Conservation (phyloP, 2,797 vertebrate genomes). For the Podarcis siculus region DNA sequence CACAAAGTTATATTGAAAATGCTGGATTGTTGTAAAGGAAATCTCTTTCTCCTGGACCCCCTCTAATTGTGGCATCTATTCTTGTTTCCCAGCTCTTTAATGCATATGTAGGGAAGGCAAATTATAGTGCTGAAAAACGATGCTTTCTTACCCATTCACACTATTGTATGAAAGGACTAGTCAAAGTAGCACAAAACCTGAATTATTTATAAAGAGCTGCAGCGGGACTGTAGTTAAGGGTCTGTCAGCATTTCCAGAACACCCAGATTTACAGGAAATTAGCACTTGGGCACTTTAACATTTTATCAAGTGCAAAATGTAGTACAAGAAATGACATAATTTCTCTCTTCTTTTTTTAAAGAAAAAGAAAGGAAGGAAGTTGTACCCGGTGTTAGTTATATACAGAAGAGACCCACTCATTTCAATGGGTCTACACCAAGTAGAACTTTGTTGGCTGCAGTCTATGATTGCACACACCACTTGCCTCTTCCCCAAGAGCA, state of each 20-base stretch:
- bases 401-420: too few species aligned
- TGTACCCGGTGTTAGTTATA: too few species aligned
- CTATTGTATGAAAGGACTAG: constrained; percentile 11
- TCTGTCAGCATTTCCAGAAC: constrained; percentile 17
- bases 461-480: neutral
- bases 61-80: constrained; percentile 17
- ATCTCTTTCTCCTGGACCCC: neutral
- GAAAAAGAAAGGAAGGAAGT: too few species aligned
- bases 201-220: constrained; percentile 32
- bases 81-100: constrained; percentile 4
- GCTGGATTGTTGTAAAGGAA: neutral
- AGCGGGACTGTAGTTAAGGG: constrained; percentile 6
- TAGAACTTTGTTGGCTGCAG: too few species aligned
- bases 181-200: constrained; percentile 25
- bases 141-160: constrained; percentile 23
- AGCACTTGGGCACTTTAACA: neutral
- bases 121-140: constrained; percentile 12
- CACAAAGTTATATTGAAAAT: constrained; percentile 4
- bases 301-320: neutral
- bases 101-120: constrained; percentile 9
- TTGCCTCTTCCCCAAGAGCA: neutral
- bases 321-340: neutral
- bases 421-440: too few species aligned
- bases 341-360: neutral
- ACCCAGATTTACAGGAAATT: constrained; percentile 9